Conservation (phyloP, 2,888 invertebrate species). For the Sinelater perroti region DNA sequence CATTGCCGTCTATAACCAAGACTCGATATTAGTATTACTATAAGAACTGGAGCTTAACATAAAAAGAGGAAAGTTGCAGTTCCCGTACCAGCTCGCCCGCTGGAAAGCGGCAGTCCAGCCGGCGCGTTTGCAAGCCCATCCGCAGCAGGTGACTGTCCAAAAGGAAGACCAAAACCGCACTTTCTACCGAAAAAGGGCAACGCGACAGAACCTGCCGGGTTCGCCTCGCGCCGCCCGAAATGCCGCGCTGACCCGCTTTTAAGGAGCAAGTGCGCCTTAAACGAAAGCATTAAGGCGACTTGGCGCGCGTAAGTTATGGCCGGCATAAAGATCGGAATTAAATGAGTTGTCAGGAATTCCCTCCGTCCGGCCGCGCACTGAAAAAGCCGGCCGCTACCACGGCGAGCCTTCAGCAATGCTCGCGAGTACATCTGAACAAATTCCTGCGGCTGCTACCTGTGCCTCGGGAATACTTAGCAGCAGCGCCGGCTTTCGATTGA, state of each 20-base stretch:
- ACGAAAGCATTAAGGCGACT: slow-evolving; percentile 14
- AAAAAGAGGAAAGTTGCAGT: too few species aligned
- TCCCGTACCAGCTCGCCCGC: too few species aligned
- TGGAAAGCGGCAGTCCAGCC: too few species aligned
- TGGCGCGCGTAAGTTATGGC: slow-evolving; percentile 3
- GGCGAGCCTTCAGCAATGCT: neutral
- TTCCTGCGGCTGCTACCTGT: slow-evolving; percentile 26
- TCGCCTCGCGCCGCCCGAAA: too few species aligned
- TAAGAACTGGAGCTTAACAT: too few species aligned
- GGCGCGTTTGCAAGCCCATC: too few species aligned
- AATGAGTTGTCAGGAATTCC: slow-evolving; percentile 8
- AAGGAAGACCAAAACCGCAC: too few species aligned
- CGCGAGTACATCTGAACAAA: slow-evolving; percentile 20
- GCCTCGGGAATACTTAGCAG: slow-evolving; percentile 28
- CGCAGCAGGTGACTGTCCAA: too few species aligned
- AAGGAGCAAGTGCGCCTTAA: slow-evolving; percentile 7
- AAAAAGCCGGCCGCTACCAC: neutral
- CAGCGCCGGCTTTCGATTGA: slow-evolving; percentile 15
- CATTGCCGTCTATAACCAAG: too few species aligned
- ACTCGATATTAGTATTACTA: too few species aligned
- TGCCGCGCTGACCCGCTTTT: slow-evolving; percentile 1
- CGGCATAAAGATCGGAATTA: slow-evolving; percentile 12
- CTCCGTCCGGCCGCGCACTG: neutral
- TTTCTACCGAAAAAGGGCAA: too few species aligned
- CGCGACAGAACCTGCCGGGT: too few species aligned